Evolutionary conservation across 2,888 invertebrate genomes (phyloP).

Genomic region (Operophtera brumata): DNA sequence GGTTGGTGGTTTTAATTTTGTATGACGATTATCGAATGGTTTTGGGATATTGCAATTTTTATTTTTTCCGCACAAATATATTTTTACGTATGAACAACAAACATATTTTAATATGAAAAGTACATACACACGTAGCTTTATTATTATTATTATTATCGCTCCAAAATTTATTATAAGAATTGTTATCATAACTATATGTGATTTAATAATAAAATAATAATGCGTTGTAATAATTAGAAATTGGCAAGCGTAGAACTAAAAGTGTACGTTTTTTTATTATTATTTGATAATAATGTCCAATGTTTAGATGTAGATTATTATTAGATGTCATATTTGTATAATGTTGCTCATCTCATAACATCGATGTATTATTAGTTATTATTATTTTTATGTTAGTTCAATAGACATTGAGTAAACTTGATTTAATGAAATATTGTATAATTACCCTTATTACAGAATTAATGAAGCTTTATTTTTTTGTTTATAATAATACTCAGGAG

Average conservation of each 20-base stretch:
- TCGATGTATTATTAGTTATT: conserved; percentile 58
- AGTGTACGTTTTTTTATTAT: conserved; percentile 42
- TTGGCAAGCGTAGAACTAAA: conserved; percentile 42
- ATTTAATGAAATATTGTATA: too few species aligned
- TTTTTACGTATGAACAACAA: not conserved
- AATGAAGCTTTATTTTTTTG: conserved; percentile 17
- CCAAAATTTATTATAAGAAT: conserved; percentile 28
- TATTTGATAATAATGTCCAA: conserved; percentile 34
- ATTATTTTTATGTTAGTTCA: conserved; percentile 40
- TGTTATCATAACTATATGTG: conserved; percentile 51
- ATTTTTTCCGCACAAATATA: conserved; percentile 22
- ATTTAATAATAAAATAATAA: conserved; percentile 45
- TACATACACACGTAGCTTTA: conserved; percentile 21
- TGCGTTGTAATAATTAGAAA: conserved; percentile 29
- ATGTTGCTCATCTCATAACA: conserved; percentile 68
- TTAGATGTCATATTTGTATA: conserved; percentile 23
- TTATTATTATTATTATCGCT: conserved; percentile 27
- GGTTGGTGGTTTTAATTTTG: conserved; percentile 23
- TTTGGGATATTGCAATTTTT: conserved; percentile 17
- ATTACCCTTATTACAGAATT: not conserved
- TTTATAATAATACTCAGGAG: conserved; percentile 4
- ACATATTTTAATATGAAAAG: conserved; percentile 25
- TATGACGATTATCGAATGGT: conserved; percentile 13
- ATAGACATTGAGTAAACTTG: not conserved
- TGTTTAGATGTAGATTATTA: conserved; percentile 22